phyloP scores from a whole-genome alignment of 2,888 invertebrate species.

The Brachypalpus laphriformis region DNA sequence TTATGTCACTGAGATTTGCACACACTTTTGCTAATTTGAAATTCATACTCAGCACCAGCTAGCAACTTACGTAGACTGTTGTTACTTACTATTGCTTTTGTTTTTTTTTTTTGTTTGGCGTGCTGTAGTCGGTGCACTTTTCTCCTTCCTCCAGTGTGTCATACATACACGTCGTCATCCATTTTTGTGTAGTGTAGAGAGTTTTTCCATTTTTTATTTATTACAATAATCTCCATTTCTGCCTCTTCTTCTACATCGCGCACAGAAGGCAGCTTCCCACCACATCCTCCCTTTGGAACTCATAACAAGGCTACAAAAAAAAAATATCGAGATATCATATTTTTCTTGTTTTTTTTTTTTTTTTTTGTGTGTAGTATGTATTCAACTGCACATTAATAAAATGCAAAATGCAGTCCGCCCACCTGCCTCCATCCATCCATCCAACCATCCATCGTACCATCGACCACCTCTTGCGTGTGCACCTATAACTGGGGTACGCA shows the following conservation, averaged over 20 bases:
- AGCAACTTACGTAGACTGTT: slow-evolving; percentile 15
- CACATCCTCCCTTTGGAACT: background rate
- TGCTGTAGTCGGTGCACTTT: slow-evolving; percentile 19
- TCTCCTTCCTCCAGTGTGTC: slow-evolving; percentile 19
- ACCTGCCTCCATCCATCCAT: slow-evolving; percentile 66
- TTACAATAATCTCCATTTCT: slow-evolving; percentile 61
- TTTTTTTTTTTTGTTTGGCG: slow-evolving; percentile 14
- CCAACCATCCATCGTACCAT: slow-evolving; percentile 61
- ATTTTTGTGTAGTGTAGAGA: slow-evolving; percentile 39
- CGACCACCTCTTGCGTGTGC: slow-evolving; percentile 69
- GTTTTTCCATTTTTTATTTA: slow-evolving; percentile 64
- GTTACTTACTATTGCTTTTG: slow-evolving; percentile 10
- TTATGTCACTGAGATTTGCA: background rate
- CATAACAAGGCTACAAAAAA: slow-evolving; percentile 34
- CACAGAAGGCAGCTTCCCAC: slow-evolving; percentile 16
- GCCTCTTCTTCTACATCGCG: slow-evolving; percentile 52
- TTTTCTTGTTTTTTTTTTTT: slow-evolving; percentile 17
- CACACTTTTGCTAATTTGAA: slow-evolving; percentile 15
- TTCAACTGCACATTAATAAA: slow-evolving; percentile 69
- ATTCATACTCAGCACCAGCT: slow-evolving; percentile 8
- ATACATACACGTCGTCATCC: slow-evolving; percentile 31
- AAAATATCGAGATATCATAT: slow-evolving; percentile 34
- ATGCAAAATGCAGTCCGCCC: slow-evolving; percentile 71
- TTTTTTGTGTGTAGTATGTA: slow-evolving; percentile 31
- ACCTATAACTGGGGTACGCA: slow-evolving; percentile 57